These are phyloP conservation scores for Hyposoter dolosus DNA, from an alignment of 2,888 invertebrate genomes.

Conservation along the genomic window DNA sequence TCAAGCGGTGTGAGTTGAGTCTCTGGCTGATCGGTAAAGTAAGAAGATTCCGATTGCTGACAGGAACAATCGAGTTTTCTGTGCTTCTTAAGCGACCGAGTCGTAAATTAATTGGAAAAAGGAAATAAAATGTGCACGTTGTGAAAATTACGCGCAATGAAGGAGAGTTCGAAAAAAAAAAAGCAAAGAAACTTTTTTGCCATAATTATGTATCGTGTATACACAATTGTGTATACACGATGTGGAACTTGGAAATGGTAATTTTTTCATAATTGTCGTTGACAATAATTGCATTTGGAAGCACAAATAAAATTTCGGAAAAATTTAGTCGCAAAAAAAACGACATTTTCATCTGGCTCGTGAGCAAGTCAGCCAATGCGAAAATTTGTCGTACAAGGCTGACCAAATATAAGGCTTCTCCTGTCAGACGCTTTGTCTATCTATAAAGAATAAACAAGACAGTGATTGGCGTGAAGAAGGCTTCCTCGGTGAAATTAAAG, in stretches of 20 bases:
- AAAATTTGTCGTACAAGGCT: constrained; percentile 4
- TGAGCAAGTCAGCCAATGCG: not conserved
- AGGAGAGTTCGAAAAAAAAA: not conserved
- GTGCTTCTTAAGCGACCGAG: not conserved
- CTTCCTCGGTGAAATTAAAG: constrained; percentile 53
- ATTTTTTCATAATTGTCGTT: no score
- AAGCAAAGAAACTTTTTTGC: not conserved
- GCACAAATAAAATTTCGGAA: not conserved
- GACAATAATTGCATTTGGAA: not conserved
- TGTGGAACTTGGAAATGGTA: no score
- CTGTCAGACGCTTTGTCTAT: constrained; percentile 33
- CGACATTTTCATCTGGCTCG: not conserved
- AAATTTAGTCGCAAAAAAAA: not conserved
- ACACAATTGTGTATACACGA: not conserved
- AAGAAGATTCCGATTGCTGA: constrained; percentile 63
- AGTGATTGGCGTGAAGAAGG: constrained; percentile 57
- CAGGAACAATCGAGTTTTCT: constrained; percentile 61
- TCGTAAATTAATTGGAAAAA: not conserved
- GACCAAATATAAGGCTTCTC: constrained; percentile 50
- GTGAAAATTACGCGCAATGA: not conserved
- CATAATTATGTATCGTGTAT: not conserved
- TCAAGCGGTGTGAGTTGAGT: not conserved
- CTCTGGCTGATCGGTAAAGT: constrained; percentile 43
- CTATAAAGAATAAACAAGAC: constrained; percentile 49
- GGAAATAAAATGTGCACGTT: not conserved